Conservation (phyloP, 2,113 vertebrate genomes). For the Merops nubicus region DNA sequence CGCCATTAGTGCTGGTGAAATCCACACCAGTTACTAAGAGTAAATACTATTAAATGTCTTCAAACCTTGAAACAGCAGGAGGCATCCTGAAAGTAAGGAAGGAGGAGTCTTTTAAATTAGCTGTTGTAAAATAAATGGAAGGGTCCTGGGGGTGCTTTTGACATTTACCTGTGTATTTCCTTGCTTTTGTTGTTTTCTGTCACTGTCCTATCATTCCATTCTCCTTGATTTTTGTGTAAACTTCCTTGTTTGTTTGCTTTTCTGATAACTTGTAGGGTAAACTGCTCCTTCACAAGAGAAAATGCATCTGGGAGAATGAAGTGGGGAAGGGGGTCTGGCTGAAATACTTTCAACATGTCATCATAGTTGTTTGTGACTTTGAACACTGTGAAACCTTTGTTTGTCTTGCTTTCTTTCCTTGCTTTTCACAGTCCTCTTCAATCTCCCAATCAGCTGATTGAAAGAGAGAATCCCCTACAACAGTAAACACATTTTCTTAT, state of each 20-base stretch:
- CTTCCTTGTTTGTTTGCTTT: constrained; percentile 77
- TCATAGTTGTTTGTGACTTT: constrained; percentile 39
- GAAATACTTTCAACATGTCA: constrained; percentile 4
- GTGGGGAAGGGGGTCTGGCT: not conserved
- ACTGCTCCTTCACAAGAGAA: constrained; percentile 19
- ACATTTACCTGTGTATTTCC: constrained; percentile 61
- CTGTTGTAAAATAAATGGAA: constrained; percentile 59
- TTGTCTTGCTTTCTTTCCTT: not conserved
- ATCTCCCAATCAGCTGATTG: not conserved
- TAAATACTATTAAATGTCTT: constrained; percentile 36
- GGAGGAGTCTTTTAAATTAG: constrained; percentile 54
- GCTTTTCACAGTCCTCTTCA: not conserved
- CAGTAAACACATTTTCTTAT: not conserved
- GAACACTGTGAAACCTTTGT: constrained; percentile 17
- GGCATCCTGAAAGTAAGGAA: constrained; percentile 26
- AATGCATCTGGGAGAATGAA: constrained; percentile 17
- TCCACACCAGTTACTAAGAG: constrained; percentile 34
- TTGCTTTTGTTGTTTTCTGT: constrained; percentile 70
- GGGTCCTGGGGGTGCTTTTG: constrained; percentile 28
- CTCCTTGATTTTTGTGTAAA: constrained; percentile 68
- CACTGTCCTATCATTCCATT: constrained; percentile 62
- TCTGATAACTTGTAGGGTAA: constrained; percentile 59
- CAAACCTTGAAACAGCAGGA: constrained; percentile 7
- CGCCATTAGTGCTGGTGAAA: constrained; percentile 41
- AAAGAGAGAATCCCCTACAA: not conserved